Percentiles rank a stretch among this genome's conserved stretches.
Evolutionary conservation across 1,140 invertebrate species (phyloP).

Genomic region (Rhopalosiphum padi): DNA sequence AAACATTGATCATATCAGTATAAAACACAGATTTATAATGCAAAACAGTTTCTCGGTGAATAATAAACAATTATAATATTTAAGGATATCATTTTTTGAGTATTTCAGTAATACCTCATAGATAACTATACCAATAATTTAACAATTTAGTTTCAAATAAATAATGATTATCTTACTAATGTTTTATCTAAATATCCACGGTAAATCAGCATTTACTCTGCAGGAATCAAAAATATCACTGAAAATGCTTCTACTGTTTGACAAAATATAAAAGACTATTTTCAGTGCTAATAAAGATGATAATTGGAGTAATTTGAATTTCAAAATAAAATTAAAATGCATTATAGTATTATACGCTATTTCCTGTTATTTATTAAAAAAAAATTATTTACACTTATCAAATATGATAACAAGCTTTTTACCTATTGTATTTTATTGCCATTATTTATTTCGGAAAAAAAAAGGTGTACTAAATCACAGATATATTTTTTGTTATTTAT

Average conservation of each 20-base stretch:
- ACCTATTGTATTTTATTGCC: neutral
- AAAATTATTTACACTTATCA: too few species aligned
- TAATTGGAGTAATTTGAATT: neutral
- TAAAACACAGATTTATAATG: neutral
- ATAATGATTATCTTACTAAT: too few species aligned
- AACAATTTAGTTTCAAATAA: too few species aligned
- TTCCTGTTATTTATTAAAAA: too few species aligned
- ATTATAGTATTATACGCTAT: neutral
- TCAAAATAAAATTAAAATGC: neutral
- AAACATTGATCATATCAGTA: too few species aligned
- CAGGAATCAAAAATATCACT: neutral
- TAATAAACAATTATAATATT: neutral
- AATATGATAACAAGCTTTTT: too few species aligned
- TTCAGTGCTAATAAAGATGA: neutral
- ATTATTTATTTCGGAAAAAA: neutral
- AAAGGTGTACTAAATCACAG: neutral
- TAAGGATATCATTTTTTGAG: too few species aligned
- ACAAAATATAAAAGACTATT: neutral
- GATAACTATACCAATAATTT: too few species aligned
- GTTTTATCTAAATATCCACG: too few species aligned
- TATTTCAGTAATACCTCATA: too few species aligned
- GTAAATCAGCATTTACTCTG: neutral
- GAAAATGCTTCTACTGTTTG: neutral
- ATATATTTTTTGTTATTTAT: neutral
- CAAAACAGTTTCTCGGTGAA: neutral